Evolutionary conservation across 2,113 vertebrate genomes (phyloP).

Genomic region (Vidua macroura): DNA sequence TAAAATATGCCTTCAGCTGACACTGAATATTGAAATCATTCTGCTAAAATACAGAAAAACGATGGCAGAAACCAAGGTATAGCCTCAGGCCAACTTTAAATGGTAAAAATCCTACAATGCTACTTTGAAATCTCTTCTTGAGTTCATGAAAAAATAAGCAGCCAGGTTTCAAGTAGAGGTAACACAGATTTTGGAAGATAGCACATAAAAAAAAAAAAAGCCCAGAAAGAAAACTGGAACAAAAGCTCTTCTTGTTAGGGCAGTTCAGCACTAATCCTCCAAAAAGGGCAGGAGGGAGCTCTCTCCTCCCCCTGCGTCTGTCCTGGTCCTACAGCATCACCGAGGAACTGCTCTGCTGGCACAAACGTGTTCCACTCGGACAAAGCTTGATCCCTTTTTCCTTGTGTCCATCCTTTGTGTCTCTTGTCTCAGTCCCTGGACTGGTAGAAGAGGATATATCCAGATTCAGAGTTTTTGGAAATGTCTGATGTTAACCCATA

Average conservation of each 20-base stretch:
- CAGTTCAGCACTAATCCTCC: slow-evolving; percentile 31
- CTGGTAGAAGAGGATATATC: slow-evolving; percentile 94
- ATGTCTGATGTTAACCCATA: slow-evolving; percentile 93
- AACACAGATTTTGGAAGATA: slow-evolving; percentile 66
- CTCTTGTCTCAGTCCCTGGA: slow-evolving; percentile 82
- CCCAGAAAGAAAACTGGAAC: slow-evolving; percentile 59
- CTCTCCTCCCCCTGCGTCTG: not conserved
- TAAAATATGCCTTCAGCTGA: slow-evolving; percentile 64
- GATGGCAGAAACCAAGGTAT: slow-evolving; percentile 46
- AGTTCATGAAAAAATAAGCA: slow-evolving; percentile 49
- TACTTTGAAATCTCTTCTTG: slow-evolving; percentile 43
- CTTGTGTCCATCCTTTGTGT: not conserved
- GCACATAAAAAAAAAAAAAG: slow-evolving; percentile 23
- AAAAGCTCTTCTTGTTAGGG: slow-evolving; percentile 22
- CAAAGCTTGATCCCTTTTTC: slow-evolving; percentile 56
- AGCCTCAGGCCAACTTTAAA: slow-evolving; percentile 19
- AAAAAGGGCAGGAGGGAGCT: not conserved
- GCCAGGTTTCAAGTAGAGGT: slow-evolving; percentile 67
- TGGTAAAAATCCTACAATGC: slow-evolving; percentile 30
- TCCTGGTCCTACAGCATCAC: slow-evolving; percentile 30
- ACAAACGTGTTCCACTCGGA: not conserved
- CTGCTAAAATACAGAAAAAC: slow-evolving; percentile 69
- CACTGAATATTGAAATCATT: slow-evolving; percentile 62
- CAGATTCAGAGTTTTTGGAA: slow-evolving; percentile 93
- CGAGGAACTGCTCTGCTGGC: slow-evolving; percentile 20